Conservation (phyloP, 1,140 invertebrate species). For the Glossosoma conforme region DNA sequence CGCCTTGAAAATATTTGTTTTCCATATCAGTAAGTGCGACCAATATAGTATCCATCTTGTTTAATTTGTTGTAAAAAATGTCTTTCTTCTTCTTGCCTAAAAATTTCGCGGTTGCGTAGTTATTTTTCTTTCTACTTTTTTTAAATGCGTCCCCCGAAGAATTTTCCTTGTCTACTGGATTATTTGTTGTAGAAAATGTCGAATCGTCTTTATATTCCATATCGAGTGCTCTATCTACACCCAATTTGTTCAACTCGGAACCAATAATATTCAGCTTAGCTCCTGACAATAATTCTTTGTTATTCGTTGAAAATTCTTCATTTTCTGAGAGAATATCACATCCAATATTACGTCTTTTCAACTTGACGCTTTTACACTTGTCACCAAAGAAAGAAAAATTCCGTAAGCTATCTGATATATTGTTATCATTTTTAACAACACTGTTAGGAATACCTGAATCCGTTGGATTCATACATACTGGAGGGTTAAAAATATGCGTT, state of each 20-base stretch:
- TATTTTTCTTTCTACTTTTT: conserved; percentile 21
- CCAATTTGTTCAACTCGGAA: neutral
- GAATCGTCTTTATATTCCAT: neutral
- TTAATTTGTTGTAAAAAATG: conserved; percentile 35
- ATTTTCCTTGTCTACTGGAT: conserved; percentile 9
- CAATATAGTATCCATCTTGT: conserved; percentile 44
- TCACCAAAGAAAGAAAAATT: conserved; percentile 38
- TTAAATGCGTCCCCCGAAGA: conserved; percentile 4
- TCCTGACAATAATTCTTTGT: neutral
- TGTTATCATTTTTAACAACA: conserved; percentile 29
- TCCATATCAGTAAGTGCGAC: conserved; percentile 38
- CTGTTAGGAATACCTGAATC: conserved; percentile 42
- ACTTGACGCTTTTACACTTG: conserved; percentile 39
- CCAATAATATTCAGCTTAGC: neutral
- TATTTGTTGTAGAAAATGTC: conserved; percentile 1
- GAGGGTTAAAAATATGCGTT: conserved; percentile 41
- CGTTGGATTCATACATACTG: conserved; percentile 30
- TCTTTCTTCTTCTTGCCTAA: conserved; percentile 47
- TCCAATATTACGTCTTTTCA: conserved; percentile 40
- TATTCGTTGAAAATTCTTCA: neutral
- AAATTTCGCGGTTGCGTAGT: conserved; percentile 35
- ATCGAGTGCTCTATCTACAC: neutral
- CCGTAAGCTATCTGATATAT: neutral
- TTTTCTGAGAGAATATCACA: conserved; percentile 29
- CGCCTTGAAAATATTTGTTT: conserved; percentile 41